Base-by-base conservation (phyloP, 2,113 vertebrate species). In the Tichodroma muraria region DNA sequence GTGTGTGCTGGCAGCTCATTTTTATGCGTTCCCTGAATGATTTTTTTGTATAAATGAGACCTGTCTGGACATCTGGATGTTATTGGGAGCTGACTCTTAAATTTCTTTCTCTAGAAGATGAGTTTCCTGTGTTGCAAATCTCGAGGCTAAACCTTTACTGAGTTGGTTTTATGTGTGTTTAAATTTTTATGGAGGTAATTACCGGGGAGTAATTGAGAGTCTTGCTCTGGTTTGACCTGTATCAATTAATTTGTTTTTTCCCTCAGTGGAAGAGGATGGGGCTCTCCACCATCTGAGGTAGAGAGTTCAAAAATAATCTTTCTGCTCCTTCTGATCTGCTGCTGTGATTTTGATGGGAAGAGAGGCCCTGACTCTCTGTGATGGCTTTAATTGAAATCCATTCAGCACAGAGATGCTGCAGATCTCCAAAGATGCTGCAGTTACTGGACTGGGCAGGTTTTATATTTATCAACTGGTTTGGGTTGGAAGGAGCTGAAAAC, bases 131-230 rank as follows among this genome's bases (percentile, higher is more conserved):
- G 33, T 63, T 59, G 72, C 45, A 81, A 53, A 61, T 72, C 44
- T 56, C 0, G 14, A 85, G 77, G 59, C 66, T 69, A 37, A 92
- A 88, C 9, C 53, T 35, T n/a, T 11, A 30, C 25, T 3, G 8
- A 25, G 45, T 6, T 59, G 64, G 31, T 72, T 82, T 66, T 50
- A 61, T 64, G 61, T 66, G 76, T 80, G 73, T 84, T 91, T 88
- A 93, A 94, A 90, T 68, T 94, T 95, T 95, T 78, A 95, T 85
- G 76, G 90, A 73, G 69, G 81, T 95, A 95, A 96, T 96, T 95
- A 94, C 75, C 23, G 40, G 15, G 44, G 66, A 79, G 85, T 92
- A 85, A 89, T 93, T 94, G 95, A 90, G 71, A 87, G 27, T 63
- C 90, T 88, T 94, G 78, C 65, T 70, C 83, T 72, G 57, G 10